Base-by-base conservation (phyloP, 2,113 vertebrate genomes). In the Chinchilla lanigera region DNA sequence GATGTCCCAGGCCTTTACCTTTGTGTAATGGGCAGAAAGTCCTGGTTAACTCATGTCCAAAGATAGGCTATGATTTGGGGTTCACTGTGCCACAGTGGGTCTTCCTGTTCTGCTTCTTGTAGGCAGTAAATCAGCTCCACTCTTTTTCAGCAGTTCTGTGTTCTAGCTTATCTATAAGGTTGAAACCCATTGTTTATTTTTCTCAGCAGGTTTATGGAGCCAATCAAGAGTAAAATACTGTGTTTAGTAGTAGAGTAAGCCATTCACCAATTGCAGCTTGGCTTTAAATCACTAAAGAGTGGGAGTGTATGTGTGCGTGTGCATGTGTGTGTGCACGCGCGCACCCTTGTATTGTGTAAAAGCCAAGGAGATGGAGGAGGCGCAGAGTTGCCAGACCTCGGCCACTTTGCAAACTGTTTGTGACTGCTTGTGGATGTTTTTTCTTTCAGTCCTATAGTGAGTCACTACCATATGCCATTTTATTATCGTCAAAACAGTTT, bases 171-270 rank as follows among this genome's bases (percentile, higher is more conserved):
- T 97, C 96, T 98, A 97, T 71, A 96, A 93, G 97, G 98, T 98
- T 98, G 98, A 98, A 98, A 95, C 58, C 89, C 93, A 82, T 84
- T 98, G 97, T 98, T 98, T 98, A 78, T 98, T 98, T 98, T 98
- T 95, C 96, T 98, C 96, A 92, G 96, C 96, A 98, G 97, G 80
- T 98, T 98, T 98, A 93, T 96, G 95, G 93, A 98, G 87, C 54
- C 75, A 95, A 83, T 96, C 96, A 95, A 97, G 97, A 95, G 96
- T 98, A 98, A 98, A 98, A 98, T 97, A 98, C 13, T 97, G 96
- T 98, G 94, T 93, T 95, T 95, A 95, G 93, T 94, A 84, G 65
- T 97, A 85, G 89, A 96, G 86, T 75, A 77, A 84, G 58, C 96
- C 97, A 98, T 98, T 98, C 98, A 94, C 97, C 97, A 95, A 93